Evolutionary conservation across 2,113 vertebrate genomes (phyloP).

Genomic region (Silurus asotus): DNA sequence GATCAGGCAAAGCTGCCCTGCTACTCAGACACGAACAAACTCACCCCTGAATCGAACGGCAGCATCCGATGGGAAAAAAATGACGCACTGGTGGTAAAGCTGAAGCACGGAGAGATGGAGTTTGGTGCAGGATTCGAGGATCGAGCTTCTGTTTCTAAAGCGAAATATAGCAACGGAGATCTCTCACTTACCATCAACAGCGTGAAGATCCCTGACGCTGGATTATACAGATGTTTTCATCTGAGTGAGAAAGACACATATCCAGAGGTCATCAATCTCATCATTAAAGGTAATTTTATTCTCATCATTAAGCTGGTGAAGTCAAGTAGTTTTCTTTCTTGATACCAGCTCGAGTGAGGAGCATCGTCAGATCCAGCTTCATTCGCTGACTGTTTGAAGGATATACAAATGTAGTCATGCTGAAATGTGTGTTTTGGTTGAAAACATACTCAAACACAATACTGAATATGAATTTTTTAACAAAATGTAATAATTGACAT

Average conservation of each 20-base stretch:
- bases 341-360: too few relatives aligned
- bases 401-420: neutral
- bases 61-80: neutral
- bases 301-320: neutral
- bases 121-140: neutral
- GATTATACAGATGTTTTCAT: neutral
- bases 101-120: neutral
- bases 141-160: conserved; percentile 1
- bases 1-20: neutral
- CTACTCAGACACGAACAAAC: conserved; percentile 18
- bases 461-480: too few relatives aligned
- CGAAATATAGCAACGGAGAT: conserved; percentile 16
- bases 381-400: too few relatives aligned
- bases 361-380: too few relatives aligned
- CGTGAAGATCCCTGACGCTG: neutral
- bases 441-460: too few relatives aligned
- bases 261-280: neutral
- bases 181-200: neutral
- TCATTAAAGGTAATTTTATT: neutral
- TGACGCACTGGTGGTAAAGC: neutral
- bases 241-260: neutral
- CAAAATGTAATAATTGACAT: too few relatives aligned
- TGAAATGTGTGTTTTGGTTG: too few relatives aligned
- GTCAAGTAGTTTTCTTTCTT: too few relatives aligned
- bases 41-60: neutral